Base-by-base conservation (phyloP, 2,797 vertebrate genomes). In the Hydrolagus colliei region DNA sequence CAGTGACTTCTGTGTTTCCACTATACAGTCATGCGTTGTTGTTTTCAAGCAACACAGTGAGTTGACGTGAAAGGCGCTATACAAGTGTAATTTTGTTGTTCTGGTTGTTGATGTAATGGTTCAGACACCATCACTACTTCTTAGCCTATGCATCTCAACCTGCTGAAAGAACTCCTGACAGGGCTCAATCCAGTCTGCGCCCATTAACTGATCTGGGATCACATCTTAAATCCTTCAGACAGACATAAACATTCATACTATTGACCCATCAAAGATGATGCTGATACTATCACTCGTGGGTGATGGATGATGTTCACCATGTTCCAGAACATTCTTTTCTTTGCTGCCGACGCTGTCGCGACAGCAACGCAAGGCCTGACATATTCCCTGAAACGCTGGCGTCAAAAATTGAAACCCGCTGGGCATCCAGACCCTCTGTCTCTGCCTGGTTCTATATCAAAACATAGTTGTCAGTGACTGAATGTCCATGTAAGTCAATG, bases 121-220 rank as follows among this genome's bases (percentile, higher is more conserved):
- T 84, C 79, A 84, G 79, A 67, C 18, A 41, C 79, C 32, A 52
- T 35, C 32, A 35, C 65, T 84, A 67, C 79, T 84, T 32, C 65
- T 84, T 84, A 84, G 79, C 79, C 79, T 84, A 71, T 84, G 41
- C 63, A 84, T 84, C 79, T 41, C 71, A 84, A 84, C 63, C 41
- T 84, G 79, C 79, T 52, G 63, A 27, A 63, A 84, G 71, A 63
- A 84, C 79, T 84, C 79, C 79, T 84, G 65, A 84, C 16, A 67
- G 62, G 32, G 65, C 79, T 84, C 79, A 84, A 84, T 84, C 79
- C 32, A 84, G 79, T 52, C 79, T 84, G 10, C 68, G 62, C 65
- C 27, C 41, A 68, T 71, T 35, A 84, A 22, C 79, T 52, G 63
- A 84, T 68, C 32, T 84, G 20, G 79, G 63, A 27, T 7, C 62